Evolutionary conservation across 2,797 vertebrate species (phyloP).

Genomic region (Gallinago solitaria): DNA sequence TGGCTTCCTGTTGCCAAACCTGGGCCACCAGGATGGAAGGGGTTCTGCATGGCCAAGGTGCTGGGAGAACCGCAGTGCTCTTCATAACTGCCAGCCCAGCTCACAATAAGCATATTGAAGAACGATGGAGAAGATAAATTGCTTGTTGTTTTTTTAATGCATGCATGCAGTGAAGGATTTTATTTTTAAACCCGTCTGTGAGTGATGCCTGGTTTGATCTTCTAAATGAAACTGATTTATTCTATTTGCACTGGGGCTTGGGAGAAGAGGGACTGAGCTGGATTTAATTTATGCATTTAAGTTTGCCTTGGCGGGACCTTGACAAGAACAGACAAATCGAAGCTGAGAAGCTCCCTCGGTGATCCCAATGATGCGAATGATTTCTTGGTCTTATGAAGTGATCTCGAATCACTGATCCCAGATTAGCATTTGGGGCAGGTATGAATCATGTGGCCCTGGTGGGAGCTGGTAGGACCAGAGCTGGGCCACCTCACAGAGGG

Average conservation of each 20-base stretch:
- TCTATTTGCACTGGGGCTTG: background rate
- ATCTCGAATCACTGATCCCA: rapidly evolving
- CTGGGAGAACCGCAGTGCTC: rapidly evolving
- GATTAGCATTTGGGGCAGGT: background rate
- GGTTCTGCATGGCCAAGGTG: background rate
- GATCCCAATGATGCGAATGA: background rate
- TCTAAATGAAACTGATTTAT: constrained; percentile 42
- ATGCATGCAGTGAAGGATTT: background rate
- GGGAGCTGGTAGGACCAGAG: background rate
- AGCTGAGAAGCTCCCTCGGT: background rate
- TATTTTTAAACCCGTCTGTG: constrained; percentile 17
- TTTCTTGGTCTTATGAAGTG: background rate
- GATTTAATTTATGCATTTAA: background rate
- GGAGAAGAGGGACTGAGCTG: background rate
- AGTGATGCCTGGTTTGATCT: constrained; percentile 16
- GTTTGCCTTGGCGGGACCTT: background rate
- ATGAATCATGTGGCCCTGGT: no score
- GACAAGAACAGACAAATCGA: background rate
- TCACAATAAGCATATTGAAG: background rate
- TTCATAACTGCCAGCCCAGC: background rate
- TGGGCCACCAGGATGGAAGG: background rate
- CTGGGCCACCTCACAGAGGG: background rate
- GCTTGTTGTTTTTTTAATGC: background rate
- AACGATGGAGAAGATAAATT: background rate
- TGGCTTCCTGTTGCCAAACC: background rate